Evolutionary conservation across 37 sponge, comb jelly and placozoan genomes (phyloP), one percentile per base, ranked within the genome.

Genomic region (Aphrocallistes beatrix): DNA sequence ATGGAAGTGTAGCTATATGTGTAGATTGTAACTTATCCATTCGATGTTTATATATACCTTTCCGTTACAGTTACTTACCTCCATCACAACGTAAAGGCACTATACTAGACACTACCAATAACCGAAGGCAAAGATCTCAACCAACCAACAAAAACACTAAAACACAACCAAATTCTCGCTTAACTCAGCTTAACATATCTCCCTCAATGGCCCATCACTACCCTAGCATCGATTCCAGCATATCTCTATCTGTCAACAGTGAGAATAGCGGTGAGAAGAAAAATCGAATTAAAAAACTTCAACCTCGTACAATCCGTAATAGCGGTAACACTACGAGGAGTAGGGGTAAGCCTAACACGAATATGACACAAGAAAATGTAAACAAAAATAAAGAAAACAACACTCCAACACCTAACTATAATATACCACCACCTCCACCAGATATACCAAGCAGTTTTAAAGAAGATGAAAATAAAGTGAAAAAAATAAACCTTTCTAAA

Each of bases 1-100:
- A n/a, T n/a, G n/a, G n/a, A n/a, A n/a, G n/a, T n/a, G n/a, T n/a
- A n/a, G n/a, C n/a, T n/a, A n/a, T n/a, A n/a, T n/a, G n/a, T n/a
- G n/a, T n/a, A n/a, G n/a, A n/a, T n/a, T n/a, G n/a, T n/a, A n/a
- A n/a, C n/a, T n/a, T n/a, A n/a, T n/a, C n/a, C n/a, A n/a, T n/a
- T n/a, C n/a, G n/a, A n/a, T 60, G 34, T 3, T 60, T 25, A 25
- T 60, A 13, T 6, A 28, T 60, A 21, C 10, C n/a, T 60, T 60
- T 30, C 13, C 45, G 10, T 42, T 42, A 16, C n/a, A 60, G 75
- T 28, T 60, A 60, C 75, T 28, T 60, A 60, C 75, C 75, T 25
- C 75, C 75, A 60, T 60, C 75, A 32, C 75, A 60, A 60, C 75
- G 75, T 60, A 60, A 3, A 19, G 75, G 75, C 21, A 60, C 75